Base-by-base conservation (phyloP, 1,140 invertebrate species). In the Colletes latitarsis region DNA sequence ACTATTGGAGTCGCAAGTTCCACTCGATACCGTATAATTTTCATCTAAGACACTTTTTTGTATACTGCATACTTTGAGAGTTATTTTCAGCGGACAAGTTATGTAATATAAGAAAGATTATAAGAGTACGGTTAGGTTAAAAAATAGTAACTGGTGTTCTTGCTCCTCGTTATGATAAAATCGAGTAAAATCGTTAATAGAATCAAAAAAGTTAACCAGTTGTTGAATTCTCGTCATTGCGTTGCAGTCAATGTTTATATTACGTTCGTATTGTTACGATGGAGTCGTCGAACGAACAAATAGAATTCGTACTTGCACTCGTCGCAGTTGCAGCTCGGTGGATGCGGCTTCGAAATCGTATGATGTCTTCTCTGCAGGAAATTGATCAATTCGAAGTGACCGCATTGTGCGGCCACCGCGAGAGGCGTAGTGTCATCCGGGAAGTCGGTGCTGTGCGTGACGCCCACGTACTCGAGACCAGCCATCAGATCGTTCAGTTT, bases 371-470 rank as follows among this genome's bases (percentile, higher is more conserved):
- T 69, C 3, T 96, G 92, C 3, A 97, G 92, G 57, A 96, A 90
- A 82, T 94, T 94, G 17, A 97, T 96, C 30, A 96, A 95, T 88
- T 96, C 95, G 84, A 95, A 96, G 85, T 96, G 95, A 49, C 96
- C 96, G 52, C 94, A 93, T 82, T 96, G 95, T 10, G 96, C 95
- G 3, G 96, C 96, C 3, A 97, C 92, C 58, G 96, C 95, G 17
- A 97, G 92, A 0, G 96, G 96, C 0, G 96, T 97, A 6, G 96
- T 94, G 82, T 96, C 95, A 15, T 95, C 94, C 0, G 95, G 95
- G 91, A 96, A 97, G 71, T 95, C 94, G 0, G 94, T 88, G 55
- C 94, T 95, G 0, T 81, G 78, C 41, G 93, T 93, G 3, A 93
- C 91, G 2, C 94, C 94, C 17, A 91, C 92, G 76, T 90, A 94